Percentiles rank a stretch among this genome's conserved stretches.
Evolutionary conservation across 2,113 vertebrate genomes (phyloP).

Genomic region (Tachysurus vachellii): DNA sequence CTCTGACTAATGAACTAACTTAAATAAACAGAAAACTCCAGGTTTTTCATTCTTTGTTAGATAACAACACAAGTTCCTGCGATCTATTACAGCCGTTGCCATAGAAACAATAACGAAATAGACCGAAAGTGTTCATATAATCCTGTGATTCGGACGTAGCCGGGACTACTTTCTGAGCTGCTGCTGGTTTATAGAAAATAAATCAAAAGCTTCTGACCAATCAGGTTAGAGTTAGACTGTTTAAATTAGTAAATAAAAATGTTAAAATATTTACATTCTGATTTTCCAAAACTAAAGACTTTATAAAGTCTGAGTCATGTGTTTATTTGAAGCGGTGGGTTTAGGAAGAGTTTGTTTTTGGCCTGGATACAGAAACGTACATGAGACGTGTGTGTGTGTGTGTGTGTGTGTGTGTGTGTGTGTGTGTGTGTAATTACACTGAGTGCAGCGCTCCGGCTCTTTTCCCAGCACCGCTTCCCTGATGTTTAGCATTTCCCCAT

Average conservation of each 20-base stretch:
- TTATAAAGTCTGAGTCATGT: neutral
- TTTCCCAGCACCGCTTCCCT: conserved; percentile 39
- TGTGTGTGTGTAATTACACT: conserved; percentile 47
- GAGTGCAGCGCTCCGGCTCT: conserved; percentile 37
- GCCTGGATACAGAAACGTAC: neutral
- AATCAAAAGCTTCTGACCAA: neutral
- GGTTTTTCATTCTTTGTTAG: neutral
- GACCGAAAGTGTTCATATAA: neutral
- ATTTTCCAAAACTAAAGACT: neutral
- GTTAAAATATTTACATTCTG: neutral
- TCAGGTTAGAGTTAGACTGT: neutral
- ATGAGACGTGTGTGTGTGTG: conserved; percentile 16
- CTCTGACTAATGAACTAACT: neutral
- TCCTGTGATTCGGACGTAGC: neutral
- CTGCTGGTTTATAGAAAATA: neutral
- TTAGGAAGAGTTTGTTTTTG: neutral
- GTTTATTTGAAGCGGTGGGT: neutral
- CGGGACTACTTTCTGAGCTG: neutral
- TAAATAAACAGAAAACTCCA: neutral
- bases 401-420: neutral
- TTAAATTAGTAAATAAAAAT: neutral
- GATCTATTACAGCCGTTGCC: neutral
- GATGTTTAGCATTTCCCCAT: conserved; percentile 40
- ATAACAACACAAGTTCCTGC: neutral
- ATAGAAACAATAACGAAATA: neutral